Conservation (phyloP, 2,888 invertebrate genomes). For the Xestobium rufovillosum region DNA sequence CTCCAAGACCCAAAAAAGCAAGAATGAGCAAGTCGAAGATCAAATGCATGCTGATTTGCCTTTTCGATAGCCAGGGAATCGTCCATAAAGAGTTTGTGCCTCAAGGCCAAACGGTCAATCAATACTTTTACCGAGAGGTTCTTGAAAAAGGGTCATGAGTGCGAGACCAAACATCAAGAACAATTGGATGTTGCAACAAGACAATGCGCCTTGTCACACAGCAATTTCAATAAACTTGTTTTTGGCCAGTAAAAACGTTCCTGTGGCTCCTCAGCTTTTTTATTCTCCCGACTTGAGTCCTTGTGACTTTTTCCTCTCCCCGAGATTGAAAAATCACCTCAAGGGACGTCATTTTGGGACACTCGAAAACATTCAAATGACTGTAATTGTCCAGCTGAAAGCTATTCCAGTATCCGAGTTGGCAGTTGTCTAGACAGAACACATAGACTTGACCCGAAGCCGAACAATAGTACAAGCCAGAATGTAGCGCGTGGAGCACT, state of each 20-base stretch:
- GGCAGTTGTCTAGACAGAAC: too few species aligned
- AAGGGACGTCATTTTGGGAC: slow-evolving; percentile 25
- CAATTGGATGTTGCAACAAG: slow-evolving; percentile 7
- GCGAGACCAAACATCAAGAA: slow-evolving; percentile 10
- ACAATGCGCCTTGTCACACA: slow-evolving; percentile 14
- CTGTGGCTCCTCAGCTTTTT: slow-evolving; percentile 4
- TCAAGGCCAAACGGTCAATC: slow-evolving; percentile 3
- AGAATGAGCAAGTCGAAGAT: slow-evolving; percentile 3
- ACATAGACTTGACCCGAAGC: too few species aligned
- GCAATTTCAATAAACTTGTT: slow-evolving; percentile 13
- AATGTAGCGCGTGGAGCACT: too few species aligned
- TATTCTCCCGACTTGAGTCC: slow-evolving; percentile 8
- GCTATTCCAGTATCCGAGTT: slow-evolving; percentile 21
- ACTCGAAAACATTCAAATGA: slow-evolving; percentile 23
- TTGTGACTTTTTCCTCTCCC: slow-evolving; percentile 12
- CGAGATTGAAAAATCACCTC: slow-evolving; percentile 17
- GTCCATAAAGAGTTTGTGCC: slow-evolving; percentile 15
- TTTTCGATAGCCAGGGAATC: slow-evolving; percentile 18
- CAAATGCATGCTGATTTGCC: slow-evolving; percentile 12
- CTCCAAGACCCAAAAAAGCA: not conserved
- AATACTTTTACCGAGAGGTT: not conserved
- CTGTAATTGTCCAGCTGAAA: slow-evolving; percentile 26
- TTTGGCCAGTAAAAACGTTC: slow-evolving; percentile 9
- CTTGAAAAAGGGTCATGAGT: slow-evolving; percentile 9
- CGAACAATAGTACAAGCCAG: too few species aligned